Evolutionary conservation across 2,113 vertebrate genomes (phyloP).

Genomic region (Stegostoma tigrinum): DNA sequence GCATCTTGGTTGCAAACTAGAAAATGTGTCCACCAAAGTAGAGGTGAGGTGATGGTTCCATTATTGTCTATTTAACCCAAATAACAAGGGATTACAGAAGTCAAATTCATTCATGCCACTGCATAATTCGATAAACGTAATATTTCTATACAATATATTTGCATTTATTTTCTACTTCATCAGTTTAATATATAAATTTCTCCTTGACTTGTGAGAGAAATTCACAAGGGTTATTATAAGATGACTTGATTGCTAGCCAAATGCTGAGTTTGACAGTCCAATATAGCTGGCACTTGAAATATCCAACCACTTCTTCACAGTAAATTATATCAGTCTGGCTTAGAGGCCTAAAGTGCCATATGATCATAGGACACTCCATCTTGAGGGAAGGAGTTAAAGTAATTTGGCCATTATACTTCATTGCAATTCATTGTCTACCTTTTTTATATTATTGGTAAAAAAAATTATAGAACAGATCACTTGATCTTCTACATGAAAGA

Average conservation of each 20-base stretch:
- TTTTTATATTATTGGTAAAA: neutral
- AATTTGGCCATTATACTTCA: too few relatives aligned
- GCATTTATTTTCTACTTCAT: neutral
- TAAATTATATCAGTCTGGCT: neutral
- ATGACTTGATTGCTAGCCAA: neutral
- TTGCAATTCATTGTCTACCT: neutral
- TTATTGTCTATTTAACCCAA: neutral
- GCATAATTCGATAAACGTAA: neutral
- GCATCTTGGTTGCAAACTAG: neutral
- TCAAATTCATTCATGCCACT: neutral
- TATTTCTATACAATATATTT: neutral
- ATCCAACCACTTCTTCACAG: neutral
- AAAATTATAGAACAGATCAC: neutral
- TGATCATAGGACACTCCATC: neutral
- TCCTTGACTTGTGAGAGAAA: neutral
- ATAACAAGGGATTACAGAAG: neutral
- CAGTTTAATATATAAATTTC: neutral
- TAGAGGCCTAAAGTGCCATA: neutral
- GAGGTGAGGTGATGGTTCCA: neutral
- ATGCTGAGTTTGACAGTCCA: neutral
- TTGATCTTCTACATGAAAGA: neutral
- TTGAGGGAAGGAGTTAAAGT: neutral
- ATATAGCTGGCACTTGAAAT: neutral
- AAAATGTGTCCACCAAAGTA: neutral
- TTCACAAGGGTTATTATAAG: neutral